phyloP scores from a whole-genome alignment of 2,797 vertebrate genomes.

The Cirrhinus molitorella region DNA sequence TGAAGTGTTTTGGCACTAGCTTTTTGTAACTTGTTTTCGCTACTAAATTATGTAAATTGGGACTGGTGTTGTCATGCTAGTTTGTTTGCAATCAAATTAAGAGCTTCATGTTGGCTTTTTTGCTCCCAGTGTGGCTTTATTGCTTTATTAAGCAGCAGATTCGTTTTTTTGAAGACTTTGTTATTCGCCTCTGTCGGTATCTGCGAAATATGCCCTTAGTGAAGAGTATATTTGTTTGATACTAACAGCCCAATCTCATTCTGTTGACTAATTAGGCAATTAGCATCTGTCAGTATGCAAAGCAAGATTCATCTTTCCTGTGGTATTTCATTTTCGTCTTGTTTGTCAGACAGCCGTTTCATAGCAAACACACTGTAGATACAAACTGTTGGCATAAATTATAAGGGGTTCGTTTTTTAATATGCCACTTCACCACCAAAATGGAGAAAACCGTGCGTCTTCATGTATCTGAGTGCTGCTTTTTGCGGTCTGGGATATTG shows the following conservation, averaged over 20 bases:
- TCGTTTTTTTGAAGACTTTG: constrained; percentile 49
- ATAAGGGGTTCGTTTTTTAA: not conserved
- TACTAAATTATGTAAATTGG: not conserved
- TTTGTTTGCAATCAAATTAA: not conserved
- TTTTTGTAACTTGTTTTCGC: not conserved
- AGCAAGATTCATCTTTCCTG: constrained; percentile 12
- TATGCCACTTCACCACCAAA: not conserved
- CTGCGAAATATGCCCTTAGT: constrained; percentile 31
- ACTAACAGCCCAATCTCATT: constrained; percentile 57
- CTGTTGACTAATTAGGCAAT: constrained; percentile 61
- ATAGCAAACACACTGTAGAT: constrained; percentile 5
- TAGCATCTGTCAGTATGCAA: constrained; percentile 44
- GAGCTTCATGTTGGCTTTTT: not conserved
- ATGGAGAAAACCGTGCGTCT: not conserved
- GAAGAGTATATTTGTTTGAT: constrained; percentile 26
- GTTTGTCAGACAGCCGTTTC: constrained; percentile 16
- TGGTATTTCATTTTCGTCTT: constrained; percentile 19
- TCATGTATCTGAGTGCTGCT: not conserved
- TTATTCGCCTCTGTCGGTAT: constrained; percentile 16
- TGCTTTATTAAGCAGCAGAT: constrained; percentile 47
- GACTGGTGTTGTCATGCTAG: not conserved
- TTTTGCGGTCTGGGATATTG: not conserved
- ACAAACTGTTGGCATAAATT: not conserved
- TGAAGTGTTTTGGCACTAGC: not conserved
- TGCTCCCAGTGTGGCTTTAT: constrained; percentile 21